These are phyloP conservation scores for Stenurella melanura DNA, from an alignment of 2,888 invertebrate genomes.

Conservation along the genomic window DNA sequence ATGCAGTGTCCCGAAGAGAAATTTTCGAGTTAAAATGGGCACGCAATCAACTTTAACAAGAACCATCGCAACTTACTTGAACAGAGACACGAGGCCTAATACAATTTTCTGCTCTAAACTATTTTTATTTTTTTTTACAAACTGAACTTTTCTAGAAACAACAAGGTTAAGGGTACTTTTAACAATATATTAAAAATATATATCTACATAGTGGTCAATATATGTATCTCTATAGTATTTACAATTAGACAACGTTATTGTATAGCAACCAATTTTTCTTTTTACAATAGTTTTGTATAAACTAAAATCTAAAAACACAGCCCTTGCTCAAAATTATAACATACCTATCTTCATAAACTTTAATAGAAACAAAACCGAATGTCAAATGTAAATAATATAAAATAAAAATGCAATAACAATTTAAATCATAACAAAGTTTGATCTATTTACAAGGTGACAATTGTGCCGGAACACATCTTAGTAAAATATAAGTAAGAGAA, in stretches of 20 bases:
- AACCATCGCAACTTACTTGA: too few species aligned
- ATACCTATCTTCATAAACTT: background rate
- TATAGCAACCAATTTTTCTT: conserved; percentile 12
- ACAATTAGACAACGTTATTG: conserved; percentile 11
- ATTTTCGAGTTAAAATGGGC: too few species aligned
- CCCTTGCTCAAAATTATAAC: conserved; percentile 23
- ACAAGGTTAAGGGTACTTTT: conserved; percentile 2
- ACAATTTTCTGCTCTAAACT: too few species aligned
- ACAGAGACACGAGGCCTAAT: too few species aligned
- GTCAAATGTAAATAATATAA: background rate
- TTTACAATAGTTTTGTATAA: background rate
- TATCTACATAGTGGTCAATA: conserved; percentile 23
- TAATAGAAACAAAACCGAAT: background rate
- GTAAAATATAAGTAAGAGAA: too few species aligned
- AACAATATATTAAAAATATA: conserved; percentile 10
- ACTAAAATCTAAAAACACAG: conserved; percentile 29
- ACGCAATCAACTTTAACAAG: too few species aligned
- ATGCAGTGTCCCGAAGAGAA: too few species aligned
- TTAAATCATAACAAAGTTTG: too few species aligned
- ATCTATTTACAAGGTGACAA: too few species aligned
- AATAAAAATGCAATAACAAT: too few species aligned
- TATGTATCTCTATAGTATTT: background rate
- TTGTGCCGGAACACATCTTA: too few species aligned
- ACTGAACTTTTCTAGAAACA: background rate
- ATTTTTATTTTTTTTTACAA: too few species aligned